Base-by-base conservation (phyloP, 2,888 invertebrate genomes). In the Cryptophagus acutangulus region DNA sequence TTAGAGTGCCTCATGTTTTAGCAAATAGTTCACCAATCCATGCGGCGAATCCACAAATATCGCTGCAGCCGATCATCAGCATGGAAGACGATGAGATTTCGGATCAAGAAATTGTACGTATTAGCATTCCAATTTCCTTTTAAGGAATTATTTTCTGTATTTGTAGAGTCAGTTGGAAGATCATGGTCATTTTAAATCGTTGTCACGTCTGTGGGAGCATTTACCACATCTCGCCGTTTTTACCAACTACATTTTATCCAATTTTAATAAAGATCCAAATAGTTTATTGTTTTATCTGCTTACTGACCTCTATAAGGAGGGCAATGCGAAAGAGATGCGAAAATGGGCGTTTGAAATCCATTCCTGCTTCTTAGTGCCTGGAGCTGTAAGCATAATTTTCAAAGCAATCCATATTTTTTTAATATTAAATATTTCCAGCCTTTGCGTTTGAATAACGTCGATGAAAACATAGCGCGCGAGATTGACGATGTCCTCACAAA, bases 271-370 rank as follows among this genome's bases (percentile, higher is more conserved):
- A 56, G 88, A 90, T 72, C 89, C 62, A 37, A 60, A 47, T 62
- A 78, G 77, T 56, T 48, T 69, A 31, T 66, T 78, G 49, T 87
- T 99, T 72, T 91, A 95, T 69, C 78, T 96, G 53, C 81, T 97
- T 62, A 91, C 95, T 46, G 91, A 93, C 66, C 76, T 87, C 38
- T 96, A 89, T 73, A 88, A 89, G 62, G 78, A 84, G 58, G 90
- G 89, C 36, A 83, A 82, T 53, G 75, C 81, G 38, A 87, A 89
- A 71, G 94, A 97, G 62, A 87, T 96, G 80, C 81, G 91, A 40
- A 90, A 94, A 67, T 99, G 97, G 96, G 96, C 96, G 2, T 97
- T 96, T 73, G 97, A 99, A 77, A 93, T 97, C 63, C 93, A 94
- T 72, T 95, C 95, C 52, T 90, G 91, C 61, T 96, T 96, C 75